Evolutionary conservation across 2,797 vertebrate genomes (phyloP), one percentile per base, ranked within the genome.

Genomic region (Galagoides demidoff): DNA sequence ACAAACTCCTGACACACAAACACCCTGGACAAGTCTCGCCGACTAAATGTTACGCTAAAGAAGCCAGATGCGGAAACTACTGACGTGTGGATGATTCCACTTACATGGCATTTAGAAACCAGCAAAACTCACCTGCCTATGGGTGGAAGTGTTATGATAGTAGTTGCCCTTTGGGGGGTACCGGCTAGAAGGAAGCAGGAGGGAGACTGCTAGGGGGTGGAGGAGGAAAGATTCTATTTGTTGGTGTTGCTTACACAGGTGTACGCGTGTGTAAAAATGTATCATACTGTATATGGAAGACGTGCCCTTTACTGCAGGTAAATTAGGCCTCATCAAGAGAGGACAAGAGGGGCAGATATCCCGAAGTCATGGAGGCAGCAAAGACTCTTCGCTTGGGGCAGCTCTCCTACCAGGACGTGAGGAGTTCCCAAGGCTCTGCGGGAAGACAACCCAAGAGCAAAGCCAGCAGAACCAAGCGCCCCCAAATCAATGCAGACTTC

Each of bases 391-490:
- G 1, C 14, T 17, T 29, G 19, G 11, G 10, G 70, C 1, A 13
- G 61, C 29, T 17, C n/a, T 12, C 5, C 29, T 39, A 7, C n/a
- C 0, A 57, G 39, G 29, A 74, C 25, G 2, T 0, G 29, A 45
- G 7, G 14, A 82, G 29, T 10, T 55, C 70, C 34, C 0, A 7
- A 25, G 43, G 22, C 25, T 17, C 37, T 68, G 27, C 93, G 96
- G 97, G 97, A 98, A 97, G 97, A 97, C 93, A 96, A 82, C 95
- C 97, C 97, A 95, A 57, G 45, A 31, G 31, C 11, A 43, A 97
- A 97, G 95, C 98, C 98, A 98, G 97, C 95, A 97, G 98, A 98
- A 98, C 97, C 96, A 89, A 96, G 94, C 25, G 20, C 10, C 31
- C 71, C 39, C 39, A 74, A 1, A 55, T 12, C 31, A 85, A 63